These are phyloP conservation scores for Etheostoma perlongum DNA, from an alignment of 2,797 vertebrate genomes.

Conservation along the genomic window DNA sequence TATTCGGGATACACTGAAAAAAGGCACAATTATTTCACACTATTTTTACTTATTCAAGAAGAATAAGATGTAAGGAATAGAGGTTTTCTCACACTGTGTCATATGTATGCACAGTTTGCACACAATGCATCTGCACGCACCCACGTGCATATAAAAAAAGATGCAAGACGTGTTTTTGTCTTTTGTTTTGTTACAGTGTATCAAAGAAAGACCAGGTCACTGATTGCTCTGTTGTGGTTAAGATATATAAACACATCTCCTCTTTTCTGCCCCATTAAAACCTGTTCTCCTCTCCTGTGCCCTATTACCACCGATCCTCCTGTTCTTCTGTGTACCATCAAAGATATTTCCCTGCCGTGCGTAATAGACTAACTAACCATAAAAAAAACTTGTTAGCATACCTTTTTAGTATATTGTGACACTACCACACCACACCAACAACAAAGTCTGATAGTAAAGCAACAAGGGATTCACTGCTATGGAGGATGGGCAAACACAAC, in stretches of 20 bases:
- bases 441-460: slow-evolving; percentile 30
- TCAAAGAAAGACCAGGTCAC: slow-evolving; percentile 34
- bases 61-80: not conserved
- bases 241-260: slow-evolving; percentile 62
- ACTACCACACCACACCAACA: slow-evolving; percentile 40
- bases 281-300: slow-evolving; percentile 66
- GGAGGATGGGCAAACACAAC: slow-evolving; percentile 19
- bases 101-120: not conserved
- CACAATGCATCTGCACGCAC: not conserved
- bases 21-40: not conserved
- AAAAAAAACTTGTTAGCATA: slow-evolving; percentile 68
- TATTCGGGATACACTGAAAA: slow-evolving; percentile 9
- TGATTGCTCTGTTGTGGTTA: slow-evolving; percentile 52
- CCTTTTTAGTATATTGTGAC: slow-evolving; percentile 44
- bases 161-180: slow-evolving; percentile 15
- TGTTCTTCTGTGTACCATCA: slow-evolving; percentile 67
- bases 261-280: slow-evolving; percentile 72
- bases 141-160: not conserved
- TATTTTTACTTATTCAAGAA: not conserved
- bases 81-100: not conserved
- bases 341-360: slow-evolving; percentile 70
- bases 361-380: slow-evolving; percentile 70
- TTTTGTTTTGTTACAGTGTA: slow-evolving; percentile 37
- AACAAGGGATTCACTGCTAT: slow-evolving; percentile 25
- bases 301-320: slow-evolving; percentile 63